A percentile compares a stretch with the other conserved stretches of the same genome.
phyloP scores from a whole-genome alignment of 2,797 vertebrate genomes.

The Perodicticus potto region DNA sequence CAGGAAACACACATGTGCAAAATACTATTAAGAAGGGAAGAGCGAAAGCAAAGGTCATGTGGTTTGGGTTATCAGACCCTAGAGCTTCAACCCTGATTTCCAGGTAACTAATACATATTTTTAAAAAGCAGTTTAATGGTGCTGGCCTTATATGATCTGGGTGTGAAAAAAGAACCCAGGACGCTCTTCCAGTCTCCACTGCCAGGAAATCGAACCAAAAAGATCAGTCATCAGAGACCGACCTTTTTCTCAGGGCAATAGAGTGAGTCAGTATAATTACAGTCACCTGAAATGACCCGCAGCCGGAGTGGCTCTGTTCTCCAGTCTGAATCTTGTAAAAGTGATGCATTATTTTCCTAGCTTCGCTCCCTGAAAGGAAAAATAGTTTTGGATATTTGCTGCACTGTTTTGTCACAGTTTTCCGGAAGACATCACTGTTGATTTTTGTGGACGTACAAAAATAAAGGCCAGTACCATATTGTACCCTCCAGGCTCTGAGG shows the following conservation, averaged over 20 bases:
- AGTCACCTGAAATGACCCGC: constrained; percentile 55
- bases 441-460: constrained; percentile 51
- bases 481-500: not conserved
- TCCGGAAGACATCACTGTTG: constrained; percentile 23
- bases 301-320: constrained; percentile 58
- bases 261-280: constrained; percentile 61
- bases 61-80: not conserved
- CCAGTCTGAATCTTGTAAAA: constrained; percentile 52
- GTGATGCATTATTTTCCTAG: not conserved
- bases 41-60: not conserved
- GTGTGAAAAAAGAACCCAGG: not conserved
- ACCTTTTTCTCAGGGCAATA: constrained; percentile 40
- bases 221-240: not conserved
- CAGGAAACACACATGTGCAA: not conserved
- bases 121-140: not conserved
- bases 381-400: constrained; percentile 28
- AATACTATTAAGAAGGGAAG: not conserved
- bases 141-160: not conserved
- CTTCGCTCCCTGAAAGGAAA: constrained; percentile 50
- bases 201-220: constrained; percentile 48
- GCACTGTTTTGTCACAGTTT: constrained; percentile 28
- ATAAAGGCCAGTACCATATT: not conserved
- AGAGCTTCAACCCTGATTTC: not conserved
- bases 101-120: constrained; percentile 17
- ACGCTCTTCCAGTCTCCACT: not conserved